Evolutionary conservation across 1,140 invertebrate species (phyloP).

Genomic region (Anagrus nilaparvatae): DNA sequence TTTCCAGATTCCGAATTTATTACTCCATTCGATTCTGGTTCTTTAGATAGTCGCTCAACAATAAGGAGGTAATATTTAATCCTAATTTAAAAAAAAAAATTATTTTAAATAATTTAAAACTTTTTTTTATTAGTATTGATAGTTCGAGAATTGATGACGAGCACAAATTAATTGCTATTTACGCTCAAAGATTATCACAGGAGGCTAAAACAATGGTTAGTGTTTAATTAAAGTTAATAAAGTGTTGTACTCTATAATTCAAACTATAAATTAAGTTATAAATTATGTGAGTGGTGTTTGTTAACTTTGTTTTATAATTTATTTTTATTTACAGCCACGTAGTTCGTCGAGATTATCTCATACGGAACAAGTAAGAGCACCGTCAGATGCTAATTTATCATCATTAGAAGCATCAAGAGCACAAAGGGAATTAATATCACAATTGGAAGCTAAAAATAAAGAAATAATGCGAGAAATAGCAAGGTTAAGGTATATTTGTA

Average conservation of each 20-base stretch:
- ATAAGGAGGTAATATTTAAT: no score
- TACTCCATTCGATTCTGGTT: slow-evolving; percentile 65
- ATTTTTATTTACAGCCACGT: slow-evolving; percentile 30
- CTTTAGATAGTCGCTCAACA: slow-evolving; percentile 71
- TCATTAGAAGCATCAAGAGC: slow-evolving; percentile 72
- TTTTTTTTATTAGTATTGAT: slow-evolving; percentile 40
- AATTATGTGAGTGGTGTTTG: no score
- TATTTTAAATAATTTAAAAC: no score
- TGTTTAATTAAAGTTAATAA: slow-evolving; percentile 18
- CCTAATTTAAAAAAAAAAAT: no score
- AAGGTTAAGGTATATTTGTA: slow-evolving; percentile 63
- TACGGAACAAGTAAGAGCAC: slow-evolving; percentile 46
- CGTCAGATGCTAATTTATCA: slow-evolving; percentile 63
- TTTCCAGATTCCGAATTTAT: slow-evolving; percentile 62
- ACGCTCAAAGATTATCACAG: slow-evolving; percentile 86
- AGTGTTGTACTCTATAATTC: no score
- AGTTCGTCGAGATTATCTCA: slow-evolving; percentile 39
- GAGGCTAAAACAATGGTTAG: slow-evolving; percentile 77
- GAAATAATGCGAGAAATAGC: slow-evolving; percentile 97
- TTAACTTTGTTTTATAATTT: slow-evolving; percentile 10
- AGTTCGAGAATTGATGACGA: slow-evolving; percentile 75
- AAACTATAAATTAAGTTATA: no score
- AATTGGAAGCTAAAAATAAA: slow-evolving; percentile 92
- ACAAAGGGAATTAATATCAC: slow-evolving; percentile 85
- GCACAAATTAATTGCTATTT: slow-evolving; percentile 90